phyloP scores from a whole-genome alignment of 2,113 vertebrate genomes.

The Gallinago undulata region DNA sequence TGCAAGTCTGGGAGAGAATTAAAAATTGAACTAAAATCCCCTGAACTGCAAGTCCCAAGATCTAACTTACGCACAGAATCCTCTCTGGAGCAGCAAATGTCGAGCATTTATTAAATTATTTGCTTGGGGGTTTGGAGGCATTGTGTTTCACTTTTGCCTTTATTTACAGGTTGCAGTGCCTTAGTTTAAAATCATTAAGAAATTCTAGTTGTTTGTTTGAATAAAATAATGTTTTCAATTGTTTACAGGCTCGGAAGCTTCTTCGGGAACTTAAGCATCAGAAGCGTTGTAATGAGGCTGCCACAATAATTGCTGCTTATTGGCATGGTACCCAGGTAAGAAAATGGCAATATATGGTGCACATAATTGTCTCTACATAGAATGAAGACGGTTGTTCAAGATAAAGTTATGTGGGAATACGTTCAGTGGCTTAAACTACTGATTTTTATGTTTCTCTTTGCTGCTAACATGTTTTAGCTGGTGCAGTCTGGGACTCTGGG shows the following conservation, averaged over 20 bases:
- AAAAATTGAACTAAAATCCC: background rate
- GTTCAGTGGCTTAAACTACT: constrained; percentile 43
- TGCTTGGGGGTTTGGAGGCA: background rate
- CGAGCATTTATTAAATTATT: background rate
- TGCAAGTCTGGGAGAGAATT: background rate
- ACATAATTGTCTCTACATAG: background rate
- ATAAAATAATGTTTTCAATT: background rate
- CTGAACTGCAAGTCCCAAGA: background rate
- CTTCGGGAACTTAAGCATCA: constrained; percentile 92
- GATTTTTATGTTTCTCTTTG: background rate
- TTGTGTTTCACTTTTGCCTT: background rate
- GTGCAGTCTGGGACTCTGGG: constrained; percentile 57
- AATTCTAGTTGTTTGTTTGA: background rate
- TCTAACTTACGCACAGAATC: background rate
- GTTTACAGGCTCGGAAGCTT: constrained; percentile 86
- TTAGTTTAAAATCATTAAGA: background rate
- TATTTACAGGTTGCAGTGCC: background rate
- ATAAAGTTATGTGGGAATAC: background rate
- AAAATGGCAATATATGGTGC: background rate
- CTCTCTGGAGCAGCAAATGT: background rate
- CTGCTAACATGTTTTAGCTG: constrained; percentile 36
- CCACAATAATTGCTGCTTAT: constrained; percentile 89
- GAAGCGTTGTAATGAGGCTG: constrained; percentile 91
- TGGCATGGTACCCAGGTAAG: constrained; percentile 96
- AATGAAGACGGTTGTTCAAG: background rate